Base-by-base conservation (phyloP, 2,797 vertebrate species). In the Sebastes kiyomatsui region DNA sequence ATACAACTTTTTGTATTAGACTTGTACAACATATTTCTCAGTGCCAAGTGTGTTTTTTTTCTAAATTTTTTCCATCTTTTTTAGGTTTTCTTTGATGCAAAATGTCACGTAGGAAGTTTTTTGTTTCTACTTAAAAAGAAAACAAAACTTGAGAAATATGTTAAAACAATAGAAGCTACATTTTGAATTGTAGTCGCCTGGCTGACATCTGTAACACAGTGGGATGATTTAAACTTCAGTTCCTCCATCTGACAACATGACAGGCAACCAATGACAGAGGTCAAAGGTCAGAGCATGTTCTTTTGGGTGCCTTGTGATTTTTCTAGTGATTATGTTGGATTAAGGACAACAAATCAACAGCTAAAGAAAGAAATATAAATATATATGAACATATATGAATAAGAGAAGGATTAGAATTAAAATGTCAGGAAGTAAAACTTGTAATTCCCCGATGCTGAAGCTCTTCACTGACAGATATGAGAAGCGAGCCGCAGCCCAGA, bases 401-500 rank as follows among this genome's bases (percentile, higher is more conserved):
- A 23, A 35, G n/a, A 33, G 12, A 4, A 55, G 7, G 33, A 22
- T 59, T 28, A 28, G 12, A 54, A 28, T 25, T 11, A 2, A 28
- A 46, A 9, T 4, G 10, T 12, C 2, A 7, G 38, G 4, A 4
- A 20, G 60, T 67, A 13, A 32, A 42, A 23, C 5, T 2, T 18
- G 12, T 46, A n/a, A 3, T 28, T 42, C 33, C 27, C 2, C 1
- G 30, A 33, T 1, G 18, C 58, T 32, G 61, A 32, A 46, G n/a
- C 1, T 56, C 30, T 22, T 11, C 7, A 2, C 18, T 2, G 6
- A 30, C 60, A 65, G 49, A 61, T 13, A 13, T 13, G 23, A 3
- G 49, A 52, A 7, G 27, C 16, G 5, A 64, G 66, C 49, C n/a
- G 28, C 62, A 4, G 35, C 54, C 49, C 49, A 87, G 83, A 86